These are phyloP conservation scores for Tenthredo notha DNA, from an alignment of 2,888 invertebrate species.

Conservation along the genomic window DNA sequence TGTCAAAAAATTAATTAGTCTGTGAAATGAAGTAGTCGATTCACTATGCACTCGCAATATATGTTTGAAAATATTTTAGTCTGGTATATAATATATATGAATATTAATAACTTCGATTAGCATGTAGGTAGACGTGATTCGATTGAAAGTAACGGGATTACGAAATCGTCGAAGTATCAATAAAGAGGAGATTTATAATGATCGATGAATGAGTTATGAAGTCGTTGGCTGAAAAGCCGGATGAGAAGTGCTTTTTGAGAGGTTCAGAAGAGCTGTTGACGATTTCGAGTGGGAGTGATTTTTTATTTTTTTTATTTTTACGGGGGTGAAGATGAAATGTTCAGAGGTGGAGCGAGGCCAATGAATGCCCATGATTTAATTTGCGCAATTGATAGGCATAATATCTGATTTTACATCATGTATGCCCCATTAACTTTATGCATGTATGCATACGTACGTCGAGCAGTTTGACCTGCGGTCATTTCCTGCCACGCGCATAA, in stretches of 20 bases:
- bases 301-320: no score
- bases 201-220: conserved; percentile 22
- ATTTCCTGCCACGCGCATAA: background rate
- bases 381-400: background rate
- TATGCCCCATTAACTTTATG: background rate
- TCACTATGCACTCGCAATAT: no score
- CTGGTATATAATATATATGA: background rate
- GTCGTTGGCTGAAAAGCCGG: background rate
- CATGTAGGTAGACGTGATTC: background rate
- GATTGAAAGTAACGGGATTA: background rate
- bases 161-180: background rate
- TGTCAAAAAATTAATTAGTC: no score
- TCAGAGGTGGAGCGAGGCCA: background rate
- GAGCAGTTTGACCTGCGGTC: background rate
- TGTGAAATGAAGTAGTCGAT: no score
- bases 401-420: background rate
- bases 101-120: background rate
- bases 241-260: conserved; percentile 19
- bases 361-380: background rate
- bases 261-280: background rate
- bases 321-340: background rate
- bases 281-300: conserved; percentile 5
- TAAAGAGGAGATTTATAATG: background rate
- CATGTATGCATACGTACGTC: background rate
- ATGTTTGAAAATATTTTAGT: background rate